phyloP scores from a whole-genome alignment of 23 tunicate genomes.

The Styela plicata region DNA sequence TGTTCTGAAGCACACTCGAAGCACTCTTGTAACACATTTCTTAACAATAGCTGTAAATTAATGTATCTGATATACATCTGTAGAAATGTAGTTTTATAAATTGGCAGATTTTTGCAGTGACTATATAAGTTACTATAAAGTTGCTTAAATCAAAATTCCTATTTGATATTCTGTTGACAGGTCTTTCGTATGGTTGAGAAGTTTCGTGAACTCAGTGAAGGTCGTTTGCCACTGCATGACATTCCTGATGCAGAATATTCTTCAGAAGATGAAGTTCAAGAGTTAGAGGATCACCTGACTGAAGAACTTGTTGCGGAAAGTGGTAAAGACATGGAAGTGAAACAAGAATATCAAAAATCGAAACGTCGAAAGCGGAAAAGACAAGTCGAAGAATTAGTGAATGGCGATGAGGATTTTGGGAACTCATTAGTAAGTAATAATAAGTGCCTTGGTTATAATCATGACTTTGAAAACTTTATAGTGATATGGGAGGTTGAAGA shows the following conservation, averaged over 20 bases:
- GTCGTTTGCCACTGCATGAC: conserved; percentile 56
- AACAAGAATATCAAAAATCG: conserved; percentile 21
- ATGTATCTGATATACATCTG: no score
- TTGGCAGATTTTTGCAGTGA: no score
- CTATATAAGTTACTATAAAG: no score
- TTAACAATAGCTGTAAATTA: no score
- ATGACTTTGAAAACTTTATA: no score
- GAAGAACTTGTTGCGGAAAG: conserved; percentile 13
- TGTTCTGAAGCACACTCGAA: no score
- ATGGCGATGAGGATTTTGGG: not conserved
- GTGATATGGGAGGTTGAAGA: no score
- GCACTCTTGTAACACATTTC: no score
- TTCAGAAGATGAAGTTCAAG: conserved; percentile 30
- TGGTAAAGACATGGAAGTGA: conserved; percentile 20
- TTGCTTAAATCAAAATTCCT: no score
- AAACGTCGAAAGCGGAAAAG: not conserved
- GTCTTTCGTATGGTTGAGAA: conserved; percentile 34
- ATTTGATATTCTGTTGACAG: no score
- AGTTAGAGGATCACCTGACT: conserved; percentile 25
- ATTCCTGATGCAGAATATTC: conserved; percentile 49
- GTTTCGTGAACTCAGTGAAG: conserved; percentile 53
- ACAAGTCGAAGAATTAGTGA: not conserved
- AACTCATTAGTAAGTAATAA: not conserved
- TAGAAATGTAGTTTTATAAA: no score
- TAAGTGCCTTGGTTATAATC: no score